These are phyloP conservation scores for Hesperia comma DNA, from an alignment of 2,888 invertebrate species.

Conservation along the genomic window DNA sequence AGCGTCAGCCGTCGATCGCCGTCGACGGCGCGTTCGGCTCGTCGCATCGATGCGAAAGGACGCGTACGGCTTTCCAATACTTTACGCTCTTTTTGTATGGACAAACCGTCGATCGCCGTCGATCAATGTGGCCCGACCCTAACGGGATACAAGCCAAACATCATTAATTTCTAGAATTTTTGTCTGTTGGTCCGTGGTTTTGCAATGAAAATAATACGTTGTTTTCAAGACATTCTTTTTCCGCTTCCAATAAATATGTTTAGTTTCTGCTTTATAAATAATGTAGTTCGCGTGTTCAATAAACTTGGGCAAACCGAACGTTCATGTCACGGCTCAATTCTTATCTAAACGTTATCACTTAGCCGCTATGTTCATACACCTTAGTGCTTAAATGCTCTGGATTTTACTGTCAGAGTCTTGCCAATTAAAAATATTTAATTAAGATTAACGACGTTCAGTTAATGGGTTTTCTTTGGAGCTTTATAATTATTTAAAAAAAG, in stretches of 20 bases:
- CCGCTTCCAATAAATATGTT: background rate
- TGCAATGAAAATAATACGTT: too few relatives aligned
- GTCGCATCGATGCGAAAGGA: too few relatives aligned
- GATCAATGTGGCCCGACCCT: too few relatives aligned
- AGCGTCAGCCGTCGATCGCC: too few relatives aligned
- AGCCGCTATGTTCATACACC: conserved; percentile 9
- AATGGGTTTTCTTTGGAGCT: background rate
- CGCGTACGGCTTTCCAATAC: too few relatives aligned
- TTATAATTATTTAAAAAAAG: background rate
- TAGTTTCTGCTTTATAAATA: conserved; percentile 8
- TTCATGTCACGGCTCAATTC: conserved; percentile 11
- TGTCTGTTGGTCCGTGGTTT: too few relatives aligned
- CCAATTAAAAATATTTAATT: conserved; percentile 3
- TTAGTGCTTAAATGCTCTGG: conserved; percentile 3
- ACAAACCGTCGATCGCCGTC: too few relatives aligned
- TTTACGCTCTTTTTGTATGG: too few relatives aligned
- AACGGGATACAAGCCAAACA: too few relatives aligned
- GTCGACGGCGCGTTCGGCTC: too few relatives aligned
- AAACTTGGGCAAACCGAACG: background rate
- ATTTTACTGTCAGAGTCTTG: conserved; percentile 12
- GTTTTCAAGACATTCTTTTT: background rate
- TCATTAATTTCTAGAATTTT: too few relatives aligned
- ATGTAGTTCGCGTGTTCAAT: conserved; percentile 19
- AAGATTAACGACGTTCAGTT: conserved; percentile 3
- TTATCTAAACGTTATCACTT: conserved; percentile 17